Evolutionary conservation across 2,113 vertebrate genomes (phyloP).

Genomic region (Orycteropus afer): DNA sequence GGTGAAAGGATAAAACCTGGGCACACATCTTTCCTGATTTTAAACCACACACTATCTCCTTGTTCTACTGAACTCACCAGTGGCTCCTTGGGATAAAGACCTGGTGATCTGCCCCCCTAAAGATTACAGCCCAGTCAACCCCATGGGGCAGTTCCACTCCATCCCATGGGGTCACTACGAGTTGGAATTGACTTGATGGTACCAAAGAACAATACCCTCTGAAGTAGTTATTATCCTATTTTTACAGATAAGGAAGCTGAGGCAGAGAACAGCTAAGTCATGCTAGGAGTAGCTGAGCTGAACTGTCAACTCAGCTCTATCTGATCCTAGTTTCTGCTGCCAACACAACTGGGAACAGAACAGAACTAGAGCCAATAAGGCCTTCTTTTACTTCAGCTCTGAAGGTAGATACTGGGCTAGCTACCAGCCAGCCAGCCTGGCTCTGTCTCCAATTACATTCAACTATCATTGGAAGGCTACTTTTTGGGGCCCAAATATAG

Average conservation of each 20-base stretch:
- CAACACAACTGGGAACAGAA: neutral
- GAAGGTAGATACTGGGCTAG: neutral
- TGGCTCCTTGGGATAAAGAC: neutral
- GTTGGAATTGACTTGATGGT: neutral
- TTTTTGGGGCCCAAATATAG: neutral
- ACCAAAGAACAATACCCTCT: neutral
- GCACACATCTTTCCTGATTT: too few relatives aligned
- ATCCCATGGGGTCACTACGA: neutral
- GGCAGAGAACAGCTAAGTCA: neutral
- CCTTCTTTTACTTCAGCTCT: neutral
- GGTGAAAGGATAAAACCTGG: too few relatives aligned
- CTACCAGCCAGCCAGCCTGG: neutral
- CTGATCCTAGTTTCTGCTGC: neutral
- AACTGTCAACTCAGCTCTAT: neutral
- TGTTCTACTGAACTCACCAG: neutral
- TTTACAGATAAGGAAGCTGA: neutral
- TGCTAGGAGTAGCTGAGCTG: neutral
- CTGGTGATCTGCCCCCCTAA: neutral
- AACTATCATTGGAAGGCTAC: neutral
- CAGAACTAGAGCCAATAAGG: neutral
- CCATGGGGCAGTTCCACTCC: too few relatives aligned
- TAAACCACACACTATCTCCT: too few relatives aligned
- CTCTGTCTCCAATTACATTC: slow-evolving; percentile 13
- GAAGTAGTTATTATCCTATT: neutral
- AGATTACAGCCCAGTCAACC: neutral